Evolutionary conservation across 2,113 vertebrate species (phyloP).

Genomic region (Strigops habroptila): DNA sequence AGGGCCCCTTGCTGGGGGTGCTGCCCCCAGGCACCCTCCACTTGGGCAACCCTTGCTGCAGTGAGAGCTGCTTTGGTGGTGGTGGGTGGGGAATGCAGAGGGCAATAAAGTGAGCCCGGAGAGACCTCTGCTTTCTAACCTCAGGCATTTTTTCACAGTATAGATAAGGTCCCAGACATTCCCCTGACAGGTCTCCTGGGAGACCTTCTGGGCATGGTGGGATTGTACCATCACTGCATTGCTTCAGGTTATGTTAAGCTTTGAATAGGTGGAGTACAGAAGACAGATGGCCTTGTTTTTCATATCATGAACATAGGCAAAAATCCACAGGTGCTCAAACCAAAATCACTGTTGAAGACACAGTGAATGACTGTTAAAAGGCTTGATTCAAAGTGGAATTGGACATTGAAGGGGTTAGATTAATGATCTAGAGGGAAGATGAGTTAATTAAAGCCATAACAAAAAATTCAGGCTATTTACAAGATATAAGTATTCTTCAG

Average conservation of each 20-base stretch:
- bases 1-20: not conserved
- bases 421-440: not conserved
- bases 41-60: not conserved
- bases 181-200: not conserved
- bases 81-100: not conserved
- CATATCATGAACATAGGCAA: not conserved
- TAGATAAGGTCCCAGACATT: not conserved
- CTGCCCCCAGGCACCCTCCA: accelerated
- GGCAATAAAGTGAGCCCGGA: not conserved
- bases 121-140: not conserved
- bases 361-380: not conserved
- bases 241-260: not conserved
- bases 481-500: not conserved
- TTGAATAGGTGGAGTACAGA: accelerated
- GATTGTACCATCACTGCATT: accelerated
- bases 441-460: not conserved
- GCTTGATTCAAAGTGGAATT: not conserved
- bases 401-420: not conserved
- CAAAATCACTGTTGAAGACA: not conserved
- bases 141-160: not conserved
- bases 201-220: not conserved
- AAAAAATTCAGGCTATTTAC: not conserved
- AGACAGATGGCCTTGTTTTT: not conserved
- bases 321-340: not conserved
- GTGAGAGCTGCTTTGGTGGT: not conserved